These are phyloP conservation scores for Ibycter americanus DNA, from an alignment of 2,797 vertebrate genomes.

Conservation along the genomic window DNA sequence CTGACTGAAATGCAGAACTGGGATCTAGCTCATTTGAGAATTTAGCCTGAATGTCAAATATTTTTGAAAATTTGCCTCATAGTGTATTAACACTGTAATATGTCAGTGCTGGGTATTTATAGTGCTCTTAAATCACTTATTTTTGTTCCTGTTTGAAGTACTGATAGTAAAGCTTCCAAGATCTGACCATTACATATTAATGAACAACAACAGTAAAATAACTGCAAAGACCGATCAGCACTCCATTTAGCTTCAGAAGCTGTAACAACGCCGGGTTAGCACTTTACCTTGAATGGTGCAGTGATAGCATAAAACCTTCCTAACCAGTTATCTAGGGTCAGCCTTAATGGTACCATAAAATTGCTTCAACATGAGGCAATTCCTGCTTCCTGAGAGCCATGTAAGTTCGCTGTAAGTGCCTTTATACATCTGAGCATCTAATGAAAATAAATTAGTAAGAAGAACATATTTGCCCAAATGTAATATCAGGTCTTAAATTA, in stretches of 20 bases:
- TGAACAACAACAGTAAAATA: not conserved
- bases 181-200: not conserved
- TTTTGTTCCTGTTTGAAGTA: not conserved
- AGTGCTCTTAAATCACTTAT: not conserved
- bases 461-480: not conserved
- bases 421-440: not conserved
- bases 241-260: not conserved
- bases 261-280: not conserved
- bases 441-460: slow-evolving; percentile 22
- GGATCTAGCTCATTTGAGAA: not conserved
- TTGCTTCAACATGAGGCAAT: not conserved
- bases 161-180: not conserved
- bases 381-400: not conserved
- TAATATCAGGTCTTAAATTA: not conserved
- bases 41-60: not conserved
- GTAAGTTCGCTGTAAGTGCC: slow-evolving; percentile 5
- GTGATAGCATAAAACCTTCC: not conserved
- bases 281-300: not conserved
- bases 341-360: slow-evolving; percentile 27
- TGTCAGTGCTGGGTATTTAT: not conserved
- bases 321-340: slow-evolving; percentile 8
- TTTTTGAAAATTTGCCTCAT: not conserved
- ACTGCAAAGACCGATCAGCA: not conserved
- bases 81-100: not conserved
- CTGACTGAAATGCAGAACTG: not conserved